Conservation (phyloP, 2,888 invertebrate genomes). For the Drosophila kokeensis region DNA sequence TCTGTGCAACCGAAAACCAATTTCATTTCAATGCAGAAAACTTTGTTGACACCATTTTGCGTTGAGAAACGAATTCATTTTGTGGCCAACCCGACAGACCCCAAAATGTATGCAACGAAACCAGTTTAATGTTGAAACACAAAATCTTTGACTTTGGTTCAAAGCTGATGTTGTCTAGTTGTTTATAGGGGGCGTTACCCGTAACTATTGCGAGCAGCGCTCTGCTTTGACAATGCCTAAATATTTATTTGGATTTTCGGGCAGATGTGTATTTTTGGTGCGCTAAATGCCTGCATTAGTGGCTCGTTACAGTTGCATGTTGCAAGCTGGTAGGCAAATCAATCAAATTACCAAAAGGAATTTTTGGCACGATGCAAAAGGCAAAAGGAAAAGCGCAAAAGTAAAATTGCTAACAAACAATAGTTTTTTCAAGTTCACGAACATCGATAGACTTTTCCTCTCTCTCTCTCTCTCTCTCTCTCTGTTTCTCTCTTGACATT, state of each 20-base stretch:
- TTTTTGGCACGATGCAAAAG: conserved; percentile 48
- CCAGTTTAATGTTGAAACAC: conserved; percentile 11
- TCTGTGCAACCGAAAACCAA: conserved; percentile 24
- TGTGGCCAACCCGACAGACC: conserved; percentile 43
- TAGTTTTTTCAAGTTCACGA: conserved; percentile 67
- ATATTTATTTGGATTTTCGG: conserved; percentile 3
- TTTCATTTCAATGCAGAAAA: conserved; percentile 46
- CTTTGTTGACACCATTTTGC: conserved; percentile 55
- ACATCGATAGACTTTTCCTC: conserved; percentile 19
- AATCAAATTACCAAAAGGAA: conserved; percentile 71
- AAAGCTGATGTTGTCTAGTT: conserved; percentile 25
- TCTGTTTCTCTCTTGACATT: conserved; percentile 24
- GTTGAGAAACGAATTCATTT: conserved; percentile 50
- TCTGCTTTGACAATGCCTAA: conserved; percentile 14
- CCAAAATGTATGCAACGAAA: conserved; percentile 32
- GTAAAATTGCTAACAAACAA: conserved; percentile 38
- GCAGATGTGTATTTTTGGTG: conserved; percentile 37
- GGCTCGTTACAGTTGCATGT: conserved; percentile 79
- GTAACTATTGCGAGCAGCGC: conserved; percentile 15
- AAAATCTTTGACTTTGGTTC: conserved; percentile 9
- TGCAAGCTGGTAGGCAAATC: conserved; percentile 65
- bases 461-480: conserved; percentile 8
- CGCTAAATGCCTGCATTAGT: conserved; percentile 76
- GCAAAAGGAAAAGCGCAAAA: conserved; percentile 27
- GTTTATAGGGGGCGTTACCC: conserved; percentile 45